Base-by-base conservation (phyloP, 2,113 vertebrate species). In the Pygoscelis adeliae region DNA sequence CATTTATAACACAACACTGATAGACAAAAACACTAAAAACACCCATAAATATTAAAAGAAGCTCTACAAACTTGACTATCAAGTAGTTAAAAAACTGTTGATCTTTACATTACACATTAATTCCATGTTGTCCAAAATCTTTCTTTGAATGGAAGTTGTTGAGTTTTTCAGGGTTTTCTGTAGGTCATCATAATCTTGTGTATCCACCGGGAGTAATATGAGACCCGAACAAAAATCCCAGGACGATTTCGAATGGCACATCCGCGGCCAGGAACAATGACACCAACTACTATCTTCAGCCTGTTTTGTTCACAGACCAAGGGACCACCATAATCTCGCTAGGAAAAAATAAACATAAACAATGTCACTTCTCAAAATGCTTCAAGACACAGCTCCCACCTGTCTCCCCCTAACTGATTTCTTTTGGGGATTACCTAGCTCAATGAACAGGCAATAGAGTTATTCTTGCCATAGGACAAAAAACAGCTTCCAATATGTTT, bases 241-340 rank as follows among this genome's bases (percentile, higher is more conserved):
- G 99, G 99, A 52, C 99, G 99, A 94, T 99, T 99, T 90, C 98
- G 98, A 61, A 99, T 98, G 42, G 99, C 99, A 32, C 99, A 99
- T 89, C 99, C 99, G 34, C 99, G 98, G 74, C 99, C 99, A 44
- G 99, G 99, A 90, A 99, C 98, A 66, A 99, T 99, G 65, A 99
- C 99, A 19, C 99, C 99, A 53, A 99, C 98, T n/a, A 99, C 98
- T 67, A 99, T 98, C 97, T 98, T 99, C 97, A 98, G 98, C 52
- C 99, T 99, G 56, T 99, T 99, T n/a, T 99, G 99, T 94, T 99
- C 99, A 95, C 99, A 99, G 83, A 99, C 98, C 74, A 99, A 98
- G 29, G 99, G 99, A 61, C 99, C 99, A 17, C 99, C 99, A 23
- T 99, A 99, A 98, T 99, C 99, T 88, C 99, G 95, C 99, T 99